Conservation (phyloP, 1,140 invertebrate genomes). For the Trachelipus rathkii region DNA sequence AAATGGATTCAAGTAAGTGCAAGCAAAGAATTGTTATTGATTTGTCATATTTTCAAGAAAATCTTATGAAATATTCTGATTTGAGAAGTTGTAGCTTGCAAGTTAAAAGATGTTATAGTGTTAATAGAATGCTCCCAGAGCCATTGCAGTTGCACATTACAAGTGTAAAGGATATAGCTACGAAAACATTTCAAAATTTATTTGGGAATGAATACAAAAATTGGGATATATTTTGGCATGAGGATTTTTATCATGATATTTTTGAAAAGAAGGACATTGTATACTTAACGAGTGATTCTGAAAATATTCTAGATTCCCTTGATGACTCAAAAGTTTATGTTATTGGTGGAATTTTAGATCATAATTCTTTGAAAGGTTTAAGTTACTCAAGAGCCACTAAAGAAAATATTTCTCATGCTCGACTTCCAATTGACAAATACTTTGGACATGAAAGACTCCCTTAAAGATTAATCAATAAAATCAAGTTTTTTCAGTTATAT, state of each 20-base stretch:
- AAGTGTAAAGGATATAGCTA: constrained; percentile 68
- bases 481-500: constrained; percentile 92
- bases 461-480: constrained; percentile 91
- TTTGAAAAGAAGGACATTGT: constrained; percentile 74
- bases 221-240: constrained; percentile 82
- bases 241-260: constrained; percentile 62
- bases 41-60: constrained; percentile 53
- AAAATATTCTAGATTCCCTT: constrained; percentile 74
- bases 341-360: constrained; percentile 95
- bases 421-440: constrained; percentile 83
- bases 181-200: constrained; percentile 61
- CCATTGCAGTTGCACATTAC: constrained; percentile 86
- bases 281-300: constrained; percentile 92
- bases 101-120: constrained; percentile 84
- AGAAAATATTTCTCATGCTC: constrained; percentile 73
- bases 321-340: constrained; percentile 79
- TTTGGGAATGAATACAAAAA: constrained; percentile 71
- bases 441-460: constrained; percentile 86
- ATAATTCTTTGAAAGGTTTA: constrained; percentile 89
- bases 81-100: constrained; percentile 88
- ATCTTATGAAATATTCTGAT: constrained; percentile 86
- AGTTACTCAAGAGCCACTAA: constrained; percentile 75
- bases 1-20: constrained; percentile 66
- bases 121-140: constrained; percentile 74
- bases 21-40: constrained; percentile 77